phyloP scores from a whole-genome alignment of 2,888 invertebrate species.

The Drosophila limbata region DNA sequence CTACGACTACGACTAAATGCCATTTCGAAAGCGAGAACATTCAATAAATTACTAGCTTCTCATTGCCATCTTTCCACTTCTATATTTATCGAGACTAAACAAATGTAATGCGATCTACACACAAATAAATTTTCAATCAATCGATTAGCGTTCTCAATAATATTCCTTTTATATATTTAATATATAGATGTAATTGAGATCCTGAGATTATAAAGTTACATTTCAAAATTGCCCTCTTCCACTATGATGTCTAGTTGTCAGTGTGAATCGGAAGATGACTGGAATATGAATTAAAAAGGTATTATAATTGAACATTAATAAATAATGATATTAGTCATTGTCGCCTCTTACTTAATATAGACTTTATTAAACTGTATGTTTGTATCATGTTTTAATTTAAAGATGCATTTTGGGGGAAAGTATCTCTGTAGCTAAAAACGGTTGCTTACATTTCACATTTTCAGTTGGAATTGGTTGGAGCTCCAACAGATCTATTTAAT shows the following conservation, averaged over 20 bases:
- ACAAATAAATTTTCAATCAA: constrained; percentile 2
- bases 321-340: too few relatives aligned
- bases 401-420: too few relatives aligned
- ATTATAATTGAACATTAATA: too few relatives aligned
- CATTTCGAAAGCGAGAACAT: neutral
- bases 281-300: too few relatives aligned
- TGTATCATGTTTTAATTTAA: too few relatives aligned
- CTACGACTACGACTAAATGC: constrained; percentile 14
- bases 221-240: too few relatives aligned
- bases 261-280: too few relatives aligned
- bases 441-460: neutral
- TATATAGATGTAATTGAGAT: neutral
- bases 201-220: neutral
- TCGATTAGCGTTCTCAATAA: neutral
- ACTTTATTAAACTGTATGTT: too few relatives aligned
- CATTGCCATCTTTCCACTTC: neutral
- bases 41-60: constrained; percentile 34
- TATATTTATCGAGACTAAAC: constrained; percentile 28
- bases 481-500: neutral
- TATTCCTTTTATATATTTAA: neutral
- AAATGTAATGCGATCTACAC: constrained; percentile 17
- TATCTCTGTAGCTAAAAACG: too few relatives aligned
- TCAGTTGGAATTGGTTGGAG: neutral
- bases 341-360: too few relatives aligned
- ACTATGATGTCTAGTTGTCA: too few relatives aligned